Evolutionary conservation across 1,140 invertebrate genomes (phyloP), one percentile per base, ranked within the genome.

Genomic region (Arion vulgaris): DNA sequence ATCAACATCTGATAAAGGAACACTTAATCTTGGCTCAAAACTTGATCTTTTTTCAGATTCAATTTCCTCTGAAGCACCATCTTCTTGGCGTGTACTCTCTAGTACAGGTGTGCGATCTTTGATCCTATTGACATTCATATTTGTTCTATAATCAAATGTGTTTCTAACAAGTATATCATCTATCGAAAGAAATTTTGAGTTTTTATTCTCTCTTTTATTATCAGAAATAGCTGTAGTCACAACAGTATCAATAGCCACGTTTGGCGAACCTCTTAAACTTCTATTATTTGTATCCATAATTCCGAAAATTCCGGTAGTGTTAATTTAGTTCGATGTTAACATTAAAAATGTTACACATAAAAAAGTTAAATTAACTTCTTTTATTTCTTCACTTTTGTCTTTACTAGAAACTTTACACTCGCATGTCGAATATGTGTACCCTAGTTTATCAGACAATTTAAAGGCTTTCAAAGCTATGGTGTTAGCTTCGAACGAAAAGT

Each of bases 101-200:
- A 23, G 2, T 66, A 28, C 62, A 15, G n/a, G 62, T 7, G 17
- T 17, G n/a, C 32, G 1, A 32, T 23, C 28, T 28, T 9, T 32
- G 5, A 23, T 34, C 5, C 5, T 1, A 66, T 32, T 66, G 2
- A 66, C 11, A 28, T 66, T 23, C 11, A 32, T 28, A 66, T 32
- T 28, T 45, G 36, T 41, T 19, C 19, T 72, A 23, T 7, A 26
- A 41, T 38, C 38, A n/a, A 39, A 11, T 26, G 11, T 41, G 26
- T 72, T 32, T 11, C 38, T 32, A 72, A 72, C 23, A 26, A 72
- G 26, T 1, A 72, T 72, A 39, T 72, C 71, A 7, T 72, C 36
- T 39, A 72, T 72, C 23, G 71, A 72, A 39, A 72, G 71, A 26
- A 72, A 72, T 38, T 72, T 72, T 72, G 28, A 72, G n/a, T 38